Evolutionary conservation across 2,888 invertebrate genomes (phyloP).

Genomic region (Heteromurus nitidus): DNA sequence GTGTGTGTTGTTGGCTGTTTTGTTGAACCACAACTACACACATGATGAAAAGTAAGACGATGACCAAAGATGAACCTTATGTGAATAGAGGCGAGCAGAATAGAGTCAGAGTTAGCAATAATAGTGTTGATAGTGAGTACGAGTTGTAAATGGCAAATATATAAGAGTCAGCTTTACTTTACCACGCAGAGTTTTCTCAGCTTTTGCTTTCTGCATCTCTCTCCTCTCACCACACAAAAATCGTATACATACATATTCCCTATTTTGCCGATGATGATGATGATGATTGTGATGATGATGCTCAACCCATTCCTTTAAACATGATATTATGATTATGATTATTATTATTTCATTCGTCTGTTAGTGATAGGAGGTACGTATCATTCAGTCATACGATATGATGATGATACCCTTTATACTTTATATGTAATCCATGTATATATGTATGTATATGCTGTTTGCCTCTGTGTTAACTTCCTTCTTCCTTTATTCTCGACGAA

Average conservation of each 20-base stretch:
- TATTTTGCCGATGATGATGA: neutral
- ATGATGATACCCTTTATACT: neutral
- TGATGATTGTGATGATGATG: conserved; percentile 21
- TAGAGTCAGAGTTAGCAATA: conserved; percentile 1
- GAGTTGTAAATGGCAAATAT: conserved; percentile 11
- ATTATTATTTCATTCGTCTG: conserved; percentile 30
- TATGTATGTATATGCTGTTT: neutral
- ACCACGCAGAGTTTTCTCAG: too few relatives aligned
- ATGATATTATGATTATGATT: conserved; percentile 34
- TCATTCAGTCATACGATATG: neutral
- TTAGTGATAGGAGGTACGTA: conserved; percentile 17
- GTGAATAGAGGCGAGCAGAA: conserved; percentile 42
- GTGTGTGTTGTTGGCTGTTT: conserved; percentile 28
- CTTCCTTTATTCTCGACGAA: conserved; percentile 32
- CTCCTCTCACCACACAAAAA: neutral
- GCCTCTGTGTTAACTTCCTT: conserved; percentile 20
- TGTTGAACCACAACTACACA: conserved; percentile 48
- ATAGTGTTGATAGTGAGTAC: too few relatives aligned
- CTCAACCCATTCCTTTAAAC: conserved; percentile 33
- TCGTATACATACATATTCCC: neutral
- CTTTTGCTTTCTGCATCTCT: neutral
- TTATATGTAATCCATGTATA: neutral
- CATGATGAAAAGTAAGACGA: conserved; percentile 59
- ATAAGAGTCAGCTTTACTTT: too few relatives aligned
- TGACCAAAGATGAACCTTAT: conserved; percentile 58